Evolutionary conservation across 2,888 invertebrate genomes (phyloP).

Genomic region (Sussaba pulchella): DNA sequence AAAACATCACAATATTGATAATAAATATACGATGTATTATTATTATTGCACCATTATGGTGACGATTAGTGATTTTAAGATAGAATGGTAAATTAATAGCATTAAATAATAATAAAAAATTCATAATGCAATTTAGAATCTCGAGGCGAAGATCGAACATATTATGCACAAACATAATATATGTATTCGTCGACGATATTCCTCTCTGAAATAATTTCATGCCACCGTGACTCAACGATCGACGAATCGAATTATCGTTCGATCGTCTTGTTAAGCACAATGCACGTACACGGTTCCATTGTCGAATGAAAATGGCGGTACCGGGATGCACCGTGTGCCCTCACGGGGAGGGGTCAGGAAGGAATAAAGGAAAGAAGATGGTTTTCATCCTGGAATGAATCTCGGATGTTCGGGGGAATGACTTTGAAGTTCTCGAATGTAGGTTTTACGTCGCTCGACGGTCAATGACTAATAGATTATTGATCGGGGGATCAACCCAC

Average conservation of each 20-base stretch:
- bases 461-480: slow-evolving; percentile 58
- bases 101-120: no score
- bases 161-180: no score
- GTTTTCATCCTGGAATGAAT: neutral
- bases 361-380: neutral
- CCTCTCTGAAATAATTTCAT: slow-evolving; percentile 27
- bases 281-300: slow-evolving; percentile 2
- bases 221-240: slow-evolving; percentile 10
- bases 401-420: slow-evolving; percentile 24
- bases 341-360: neutral
- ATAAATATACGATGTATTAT: no score
- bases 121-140: no score
- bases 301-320: slow-evolving; percentile 28
- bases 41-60: no score
- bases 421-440: slow-evolving; percentile 1
- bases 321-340: slow-evolving; percentile 16
- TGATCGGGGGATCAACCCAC: slow-evolving; percentile 34
- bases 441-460: neutral
- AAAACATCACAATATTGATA: no score
- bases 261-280: neutral
- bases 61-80: no score
- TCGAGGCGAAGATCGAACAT: no score
- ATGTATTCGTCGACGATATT: slow-evolving; percentile 5
- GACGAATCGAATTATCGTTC: slow-evolving; percentile 1
- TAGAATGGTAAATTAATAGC: no score